These are phyloP conservation scores for Psittacula derbiana DNA, from an alignment of 2,797 vertebrate species.

Conservation along the genomic window DNA sequence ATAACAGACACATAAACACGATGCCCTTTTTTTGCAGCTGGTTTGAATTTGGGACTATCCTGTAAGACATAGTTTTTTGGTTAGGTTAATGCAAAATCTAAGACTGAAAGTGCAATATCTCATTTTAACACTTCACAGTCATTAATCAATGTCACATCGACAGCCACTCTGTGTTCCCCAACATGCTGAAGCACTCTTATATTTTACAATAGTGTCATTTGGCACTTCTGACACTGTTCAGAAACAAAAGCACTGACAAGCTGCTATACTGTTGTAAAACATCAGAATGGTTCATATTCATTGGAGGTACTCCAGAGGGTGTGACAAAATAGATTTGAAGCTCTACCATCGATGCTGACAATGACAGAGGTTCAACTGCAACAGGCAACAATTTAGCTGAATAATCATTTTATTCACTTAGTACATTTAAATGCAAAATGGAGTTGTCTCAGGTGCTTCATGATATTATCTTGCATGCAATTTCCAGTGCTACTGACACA, in stretches of 20 bases:
- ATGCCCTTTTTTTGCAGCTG: not conserved
- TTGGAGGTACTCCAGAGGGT: conserved; percentile 30
- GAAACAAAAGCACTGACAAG: conserved; percentile 61
- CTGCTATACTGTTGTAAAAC: conserved; percentile 8
- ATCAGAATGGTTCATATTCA: not conserved
- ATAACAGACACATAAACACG: not conserved
- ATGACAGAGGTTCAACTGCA: not conserved
- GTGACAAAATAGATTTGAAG: not conserved
- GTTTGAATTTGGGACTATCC: not conserved
- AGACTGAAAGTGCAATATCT: not conserved
- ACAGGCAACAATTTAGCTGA: not conserved
- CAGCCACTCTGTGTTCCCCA: not conserved
- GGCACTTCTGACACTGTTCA: conserved; percentile 25
- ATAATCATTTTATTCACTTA: not conserved
- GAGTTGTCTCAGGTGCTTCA: not conserved
- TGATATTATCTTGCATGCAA: not conserved
- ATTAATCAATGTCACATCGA: conserved; percentile 21
- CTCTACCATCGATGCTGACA: not conserved
- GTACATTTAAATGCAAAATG: not conserved
- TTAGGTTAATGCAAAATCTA: conserved; percentile 12
- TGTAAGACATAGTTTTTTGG: not conserved
- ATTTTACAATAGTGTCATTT: conserved; percentile 24
- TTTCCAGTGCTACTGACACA: not conserved
- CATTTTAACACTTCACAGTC: not conserved
- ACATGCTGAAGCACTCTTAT: not conserved